phyloP scores from a whole-genome alignment of 2,113 vertebrate species.

The Onychorhynchus coronatus region DNA sequence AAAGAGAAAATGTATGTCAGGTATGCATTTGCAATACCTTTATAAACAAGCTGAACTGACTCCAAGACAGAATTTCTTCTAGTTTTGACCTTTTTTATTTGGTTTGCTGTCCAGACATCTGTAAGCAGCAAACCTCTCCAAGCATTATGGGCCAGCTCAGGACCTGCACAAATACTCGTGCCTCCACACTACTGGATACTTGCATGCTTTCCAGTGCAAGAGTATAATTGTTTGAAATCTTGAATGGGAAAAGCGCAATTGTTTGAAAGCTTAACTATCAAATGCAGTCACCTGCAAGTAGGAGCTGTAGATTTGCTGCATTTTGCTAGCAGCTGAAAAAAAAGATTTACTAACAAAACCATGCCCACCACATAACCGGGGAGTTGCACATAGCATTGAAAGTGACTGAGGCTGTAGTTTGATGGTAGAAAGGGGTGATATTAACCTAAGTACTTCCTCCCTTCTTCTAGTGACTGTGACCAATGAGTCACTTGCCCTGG shows the following conservation, averaged over 20 bases:
- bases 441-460: neutral
- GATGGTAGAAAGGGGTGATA: neutral
- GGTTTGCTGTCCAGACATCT: neutral
- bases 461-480: neutral
- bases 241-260: neutral
- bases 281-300: neutral
- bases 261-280: neutral
- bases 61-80: neutral
- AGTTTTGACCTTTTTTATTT: neutral
- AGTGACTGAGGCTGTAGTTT: neutral
- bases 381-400: neutral
- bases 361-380: neutral
- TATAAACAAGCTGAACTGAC: neutral
- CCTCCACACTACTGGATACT: neutral
- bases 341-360: neutral
- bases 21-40: neutral
- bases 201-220: neutral
- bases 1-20: neutral
- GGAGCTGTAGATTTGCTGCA: neutral
- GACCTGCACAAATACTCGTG: neutral
- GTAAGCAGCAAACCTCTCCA: neutral
- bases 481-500: fast-evolving
- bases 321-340: neutral
- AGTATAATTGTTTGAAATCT: neutral
- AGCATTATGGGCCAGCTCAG: fast-evolving